These are phyloP conservation scores for Aix galericulata DNA, from an alignment of 2,113 vertebrate genomes.

Conservation along the genomic window DNA sequence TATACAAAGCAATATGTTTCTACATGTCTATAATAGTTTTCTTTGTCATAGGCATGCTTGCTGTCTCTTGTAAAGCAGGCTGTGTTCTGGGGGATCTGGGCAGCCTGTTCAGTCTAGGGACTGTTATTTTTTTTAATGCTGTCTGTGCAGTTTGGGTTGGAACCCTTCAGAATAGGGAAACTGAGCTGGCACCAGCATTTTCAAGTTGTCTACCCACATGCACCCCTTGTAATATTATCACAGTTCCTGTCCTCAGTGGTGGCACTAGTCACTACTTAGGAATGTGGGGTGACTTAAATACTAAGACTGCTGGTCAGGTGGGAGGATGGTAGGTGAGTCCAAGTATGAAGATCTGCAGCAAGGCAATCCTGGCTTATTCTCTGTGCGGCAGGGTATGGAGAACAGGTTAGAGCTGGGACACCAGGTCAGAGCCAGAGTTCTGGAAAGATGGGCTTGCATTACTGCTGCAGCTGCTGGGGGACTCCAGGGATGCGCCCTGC, in stretches of 20 bases:
- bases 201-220: accelerated
- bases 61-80: neutral
- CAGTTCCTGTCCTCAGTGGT: neutral
- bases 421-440: neutral
- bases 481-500: too few relatives aligned
- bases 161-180: neutral
- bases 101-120: neutral
- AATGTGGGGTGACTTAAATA: accelerated
- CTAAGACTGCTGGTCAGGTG: neutral
- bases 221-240: too few relatives aligned
- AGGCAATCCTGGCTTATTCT: neutral
- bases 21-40: neutral
- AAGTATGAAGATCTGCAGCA: neutral
- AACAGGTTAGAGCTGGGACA: neutral
- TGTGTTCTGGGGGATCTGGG: neutral
- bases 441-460: neutral
- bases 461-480: neutral
- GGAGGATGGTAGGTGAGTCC: neutral
- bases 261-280: neutral
- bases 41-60: neutral
- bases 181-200: neutral
- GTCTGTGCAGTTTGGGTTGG: neutral
- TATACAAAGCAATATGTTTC: neutral
- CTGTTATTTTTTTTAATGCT: neutral
- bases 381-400: accelerated